A percentile compares a stretch with the other conserved stretches of the same genome.
Conservation (phyloP, 2,888 invertebrate genomes). For the Phrixothrix hirtus region DNA sequence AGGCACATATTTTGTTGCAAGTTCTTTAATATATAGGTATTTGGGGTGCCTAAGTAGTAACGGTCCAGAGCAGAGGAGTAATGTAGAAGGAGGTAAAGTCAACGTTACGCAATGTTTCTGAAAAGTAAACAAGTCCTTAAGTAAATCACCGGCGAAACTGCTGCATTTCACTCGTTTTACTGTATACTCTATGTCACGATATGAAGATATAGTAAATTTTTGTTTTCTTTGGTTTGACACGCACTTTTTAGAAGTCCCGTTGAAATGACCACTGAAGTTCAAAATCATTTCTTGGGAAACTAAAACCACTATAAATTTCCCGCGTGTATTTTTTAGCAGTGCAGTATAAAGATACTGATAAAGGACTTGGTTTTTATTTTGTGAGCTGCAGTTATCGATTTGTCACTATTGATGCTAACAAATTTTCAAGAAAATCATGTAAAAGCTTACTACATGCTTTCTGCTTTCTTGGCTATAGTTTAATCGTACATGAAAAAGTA, state of each 20-base stretch:
- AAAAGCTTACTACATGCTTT: conserved; percentile 14
- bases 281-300: too few species aligned
- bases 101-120: conserved; percentile 27
- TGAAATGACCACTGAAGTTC: too few species aligned
- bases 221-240: too few species aligned
- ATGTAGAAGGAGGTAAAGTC: conserved; percentile 26
- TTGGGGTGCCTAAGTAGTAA: too few species aligned
- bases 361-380: too few species aligned
- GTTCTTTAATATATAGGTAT: too few species aligned
- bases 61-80: too few species aligned
- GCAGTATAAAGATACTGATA: conserved; percentile 21
- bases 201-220: too few species aligned
- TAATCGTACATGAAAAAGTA: too few species aligned
- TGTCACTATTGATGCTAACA: conserved; percentile 12
- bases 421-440: conserved; percentile 20
- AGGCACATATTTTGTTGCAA: too few species aligned
- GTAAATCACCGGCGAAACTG: conserved; percentile 26
- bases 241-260: too few species aligned
- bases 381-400: conserved; percentile 12
- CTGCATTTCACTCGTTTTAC: conserved; percentile 28
- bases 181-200: conserved; percentile 26
- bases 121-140: conserved; percentile 29
- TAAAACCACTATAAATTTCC: conserved; percentile 21
- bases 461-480: conserved; percentile 7
- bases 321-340: conserved; percentile 28